Percentiles rank a stretch among this genome's conserved stretches.
Evolutionary conservation across 2,113 vertebrate species (phyloP).

Genomic region (Gymnarchus niloticus): DNA sequence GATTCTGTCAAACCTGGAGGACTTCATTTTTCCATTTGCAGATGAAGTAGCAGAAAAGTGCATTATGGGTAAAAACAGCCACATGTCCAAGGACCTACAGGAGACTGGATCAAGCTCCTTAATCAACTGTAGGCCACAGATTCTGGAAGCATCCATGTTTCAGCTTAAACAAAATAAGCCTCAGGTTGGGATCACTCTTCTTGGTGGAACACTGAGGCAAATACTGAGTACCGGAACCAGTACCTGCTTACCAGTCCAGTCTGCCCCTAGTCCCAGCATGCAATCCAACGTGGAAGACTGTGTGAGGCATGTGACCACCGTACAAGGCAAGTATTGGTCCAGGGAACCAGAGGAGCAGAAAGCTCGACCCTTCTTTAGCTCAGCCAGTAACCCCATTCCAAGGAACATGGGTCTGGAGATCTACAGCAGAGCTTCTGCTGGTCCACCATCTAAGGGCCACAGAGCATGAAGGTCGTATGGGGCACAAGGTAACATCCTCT

Average conservation of each 20-base stretch:
- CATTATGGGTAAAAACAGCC: not conserved
- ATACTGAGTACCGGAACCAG: not conserved
- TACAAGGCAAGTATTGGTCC: not conserved
- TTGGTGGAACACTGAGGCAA: not conserved
- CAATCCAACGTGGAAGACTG: conserved; percentile 5
- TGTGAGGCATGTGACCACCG: not conserved
- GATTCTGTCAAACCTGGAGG: not conserved
- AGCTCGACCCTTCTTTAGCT: not conserved
- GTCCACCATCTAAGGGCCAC: too few relatives aligned
- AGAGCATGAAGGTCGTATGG: too few relatives aligned
- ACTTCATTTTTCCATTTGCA: not conserved
- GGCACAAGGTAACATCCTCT: too few relatives aligned
- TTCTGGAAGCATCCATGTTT: not conserved
- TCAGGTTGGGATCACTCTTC: not conserved
- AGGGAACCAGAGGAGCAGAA: not conserved
- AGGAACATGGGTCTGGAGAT: not conserved
- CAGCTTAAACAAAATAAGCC: not conserved
- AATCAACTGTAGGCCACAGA: not conserved
- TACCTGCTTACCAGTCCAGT: not conserved
- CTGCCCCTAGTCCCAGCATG: not conserved
- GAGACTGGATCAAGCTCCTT: not conserved
- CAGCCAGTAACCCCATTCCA: not conserved
- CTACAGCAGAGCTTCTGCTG: not conserved
- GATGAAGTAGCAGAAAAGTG: not conserved
- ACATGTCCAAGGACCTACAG: not conserved